Percentiles rank a stretch among this genome's conserved stretches.
phyloP scores from a whole-genome alignment of 2,797 vertebrate genomes.

The Gymnoscopelus microlampas region DNA sequence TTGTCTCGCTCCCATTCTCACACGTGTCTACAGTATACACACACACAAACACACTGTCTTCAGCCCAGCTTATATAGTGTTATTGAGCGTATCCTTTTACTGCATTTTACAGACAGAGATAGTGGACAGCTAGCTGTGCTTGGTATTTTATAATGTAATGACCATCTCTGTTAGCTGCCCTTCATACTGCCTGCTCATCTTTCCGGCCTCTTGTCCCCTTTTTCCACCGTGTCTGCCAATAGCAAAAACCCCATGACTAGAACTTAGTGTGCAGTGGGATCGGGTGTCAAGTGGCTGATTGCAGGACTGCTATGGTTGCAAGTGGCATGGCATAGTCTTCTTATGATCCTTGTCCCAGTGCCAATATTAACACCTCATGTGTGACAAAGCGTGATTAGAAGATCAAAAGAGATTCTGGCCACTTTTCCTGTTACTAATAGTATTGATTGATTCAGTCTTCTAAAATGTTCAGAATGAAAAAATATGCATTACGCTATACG shows the following conservation, averaged over 20 bases:
- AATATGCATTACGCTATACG: too few relatives aligned
- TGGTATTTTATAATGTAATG: slow-evolving; percentile 60
- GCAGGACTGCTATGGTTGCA: slow-evolving; percentile 52
- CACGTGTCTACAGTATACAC: too few relatives aligned
- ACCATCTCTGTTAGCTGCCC: slow-evolving; percentile 47
- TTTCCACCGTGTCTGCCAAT: slow-evolving; percentile 81
- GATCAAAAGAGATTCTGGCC: too few relatives aligned
- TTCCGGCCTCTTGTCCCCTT: slow-evolving; percentile 54
- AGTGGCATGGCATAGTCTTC: slow-evolving; percentile 49
- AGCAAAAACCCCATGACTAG: slow-evolving; percentile 67
- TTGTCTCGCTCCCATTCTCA: too few relatives aligned
- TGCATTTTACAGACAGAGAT: not conserved
- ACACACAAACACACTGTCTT: too few relatives aligned
- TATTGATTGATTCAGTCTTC: too few relatives aligned
- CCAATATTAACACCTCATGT: slow-evolving; percentile 59
- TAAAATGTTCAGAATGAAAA: too few relatives aligned
- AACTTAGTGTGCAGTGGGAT: slow-evolving; percentile 71
- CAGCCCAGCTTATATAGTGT: too few relatives aligned
- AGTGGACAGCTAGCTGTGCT: slow-evolving; percentile 17
- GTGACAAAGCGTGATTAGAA: slow-evolving; percentile 39
- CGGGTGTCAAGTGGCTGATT: slow-evolving; percentile 60
- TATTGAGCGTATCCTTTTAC: too few relatives aligned
- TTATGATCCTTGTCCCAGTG: slow-evolving; percentile 33
- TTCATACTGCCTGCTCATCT: slow-evolving; percentile 51
- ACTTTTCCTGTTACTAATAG: too few relatives aligned